Percentiles rank a stretch among this genome's conserved stretches.
Conservation (phyloP, 2,888 invertebrate species). For the Troilus luridus region DNA sequence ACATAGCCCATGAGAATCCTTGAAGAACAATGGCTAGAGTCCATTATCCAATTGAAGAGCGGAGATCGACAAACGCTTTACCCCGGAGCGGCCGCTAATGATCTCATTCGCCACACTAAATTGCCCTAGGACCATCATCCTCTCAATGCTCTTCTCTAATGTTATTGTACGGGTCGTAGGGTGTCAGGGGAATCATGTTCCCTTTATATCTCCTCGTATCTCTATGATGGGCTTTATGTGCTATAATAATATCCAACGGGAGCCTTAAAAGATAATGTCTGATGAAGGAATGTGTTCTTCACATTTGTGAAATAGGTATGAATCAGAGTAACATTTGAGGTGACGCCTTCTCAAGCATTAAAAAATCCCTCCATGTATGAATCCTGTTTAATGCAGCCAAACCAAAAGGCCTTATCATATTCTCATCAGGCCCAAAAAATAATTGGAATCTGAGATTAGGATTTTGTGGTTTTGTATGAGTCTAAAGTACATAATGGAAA, state of each 20-base stretch:
- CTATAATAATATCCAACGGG: neutral
- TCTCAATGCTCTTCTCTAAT: neutral
- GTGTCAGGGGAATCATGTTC: neutral
- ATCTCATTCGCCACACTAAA: neutral
- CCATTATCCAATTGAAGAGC: slow-evolving; percentile 15
- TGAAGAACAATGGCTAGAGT: neutral
- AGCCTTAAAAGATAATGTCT: neutral
- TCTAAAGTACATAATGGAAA: too few species aligned
- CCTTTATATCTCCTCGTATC: neutral
- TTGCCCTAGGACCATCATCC: neutral
- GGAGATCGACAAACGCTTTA: neutral
- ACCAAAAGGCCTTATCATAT: too few species aligned
- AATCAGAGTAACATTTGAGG: too few species aligned
- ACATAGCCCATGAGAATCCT: neutral
- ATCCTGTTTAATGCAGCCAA: too few species aligned
- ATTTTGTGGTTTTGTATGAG: too few species aligned
- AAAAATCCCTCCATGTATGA: too few species aligned
- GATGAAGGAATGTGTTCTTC: too few species aligned
- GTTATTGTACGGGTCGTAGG: neutral
- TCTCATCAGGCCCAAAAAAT: too few species aligned
- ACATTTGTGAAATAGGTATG: too few species aligned
- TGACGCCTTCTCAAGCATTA: too few species aligned
- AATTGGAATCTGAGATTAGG: too few species aligned
- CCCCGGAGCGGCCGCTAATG: neutral
- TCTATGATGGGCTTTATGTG: neutral